phyloP scores from a whole-genome alignment of 2,113 vertebrate genomes.

The Callipepla squamata region DNA sequence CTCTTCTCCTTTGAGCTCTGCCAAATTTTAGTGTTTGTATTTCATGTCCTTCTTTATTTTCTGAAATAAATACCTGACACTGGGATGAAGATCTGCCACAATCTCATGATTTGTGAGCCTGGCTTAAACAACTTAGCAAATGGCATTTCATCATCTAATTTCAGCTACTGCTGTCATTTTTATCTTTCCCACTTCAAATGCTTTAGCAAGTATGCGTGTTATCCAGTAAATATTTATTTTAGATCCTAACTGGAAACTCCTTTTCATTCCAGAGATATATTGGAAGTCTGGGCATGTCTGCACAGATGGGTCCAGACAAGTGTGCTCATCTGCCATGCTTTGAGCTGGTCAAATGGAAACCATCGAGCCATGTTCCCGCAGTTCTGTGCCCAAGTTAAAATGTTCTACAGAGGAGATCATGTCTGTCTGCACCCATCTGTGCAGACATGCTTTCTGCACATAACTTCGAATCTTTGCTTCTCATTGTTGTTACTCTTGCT shows the following conservation, averaged over 20 bases:
- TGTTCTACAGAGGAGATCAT: neutral
- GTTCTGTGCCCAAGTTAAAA: neutral
- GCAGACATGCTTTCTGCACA: neutral
- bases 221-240: slow-evolving; percentile 48
- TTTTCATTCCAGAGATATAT: slow-evolving; percentile 58
- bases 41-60: neutral
- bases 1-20: neutral
- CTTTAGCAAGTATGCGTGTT: neutral
- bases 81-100: neutral
- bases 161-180: slow-evolving; percentile 25
- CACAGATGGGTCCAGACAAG: slow-evolving; percentile 21
- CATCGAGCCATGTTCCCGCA: neutral
- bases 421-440: neutral
- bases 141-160: slow-evolving; percentile 13
- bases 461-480: neutral
- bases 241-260: slow-evolving; percentile 36
- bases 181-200: slow-evolving; percentile 1
- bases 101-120: neutral
- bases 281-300: slow-evolving; percentile 44
- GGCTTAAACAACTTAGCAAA: neutral
- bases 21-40: neutral
- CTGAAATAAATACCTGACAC: neutral
- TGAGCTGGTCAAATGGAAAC: neutral
- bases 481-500: neutral
- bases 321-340: neutral